A percentile compares a stretch with the other conserved stretches of the same genome.
phyloP scores from a whole-genome alignment of 2,797 vertebrate genomes.

The Psittacula derbiana region DNA sequence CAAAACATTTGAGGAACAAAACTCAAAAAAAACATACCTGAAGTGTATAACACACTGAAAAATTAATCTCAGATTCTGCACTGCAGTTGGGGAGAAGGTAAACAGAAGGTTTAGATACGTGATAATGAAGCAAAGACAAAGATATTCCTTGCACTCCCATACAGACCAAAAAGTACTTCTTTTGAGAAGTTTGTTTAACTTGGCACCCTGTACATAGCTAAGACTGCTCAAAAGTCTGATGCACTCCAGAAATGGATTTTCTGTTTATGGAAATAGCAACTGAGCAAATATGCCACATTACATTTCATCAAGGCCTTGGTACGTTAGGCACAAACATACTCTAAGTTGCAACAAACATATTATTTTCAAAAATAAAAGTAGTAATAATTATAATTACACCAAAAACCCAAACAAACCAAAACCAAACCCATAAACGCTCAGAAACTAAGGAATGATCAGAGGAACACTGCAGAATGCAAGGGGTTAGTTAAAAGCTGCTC shows the following conservation, averaged over 20 bases:
- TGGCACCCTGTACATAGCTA: background rate
- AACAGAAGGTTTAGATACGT: background rate
- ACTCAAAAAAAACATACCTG: background rate
- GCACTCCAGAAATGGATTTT: background rate
- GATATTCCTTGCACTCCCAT: background rate
- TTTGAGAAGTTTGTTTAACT: background rate
- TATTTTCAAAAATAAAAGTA: background rate
- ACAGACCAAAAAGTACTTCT: background rate
- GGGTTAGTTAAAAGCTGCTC: background rate
- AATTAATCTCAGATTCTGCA: background rate
- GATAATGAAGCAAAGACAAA: background rate
- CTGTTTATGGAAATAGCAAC: background rate
- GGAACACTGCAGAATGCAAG: background rate
- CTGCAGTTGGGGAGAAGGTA: background rate
- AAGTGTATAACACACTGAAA: background rate
- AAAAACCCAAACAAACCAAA: rapidly evolving
- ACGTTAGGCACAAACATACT: background rate
- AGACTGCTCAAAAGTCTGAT: background rate
- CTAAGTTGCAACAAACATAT: background rate
- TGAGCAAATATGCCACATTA: background rate
- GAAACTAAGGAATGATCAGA: background rate
- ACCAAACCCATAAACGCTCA: background rate
- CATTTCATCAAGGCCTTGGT: background rate
- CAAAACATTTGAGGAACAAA: background rate
- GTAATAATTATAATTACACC: background rate